phyloP scores from a whole-genome alignment of 2,113 vertebrate species.

The Cichladusa arquata region DNA sequence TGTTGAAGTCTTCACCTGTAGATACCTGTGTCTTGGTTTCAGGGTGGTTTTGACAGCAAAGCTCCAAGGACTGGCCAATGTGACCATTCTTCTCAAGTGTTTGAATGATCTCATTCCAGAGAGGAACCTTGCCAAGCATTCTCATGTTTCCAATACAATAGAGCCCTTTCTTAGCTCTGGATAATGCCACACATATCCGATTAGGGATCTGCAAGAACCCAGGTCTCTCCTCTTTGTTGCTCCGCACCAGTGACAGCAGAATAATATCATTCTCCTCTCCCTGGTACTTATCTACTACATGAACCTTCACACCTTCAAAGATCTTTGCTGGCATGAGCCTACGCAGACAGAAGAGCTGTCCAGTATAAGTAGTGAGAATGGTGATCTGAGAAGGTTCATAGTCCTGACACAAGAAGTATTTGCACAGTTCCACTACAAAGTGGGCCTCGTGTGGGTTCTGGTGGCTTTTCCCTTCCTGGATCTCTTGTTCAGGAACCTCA shows the following conservation, averaged over 20 bases:
- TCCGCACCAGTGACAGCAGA: constrained; percentile 90
- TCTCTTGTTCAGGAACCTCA: constrained; percentile 78
- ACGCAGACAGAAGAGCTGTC: constrained; percentile 87
- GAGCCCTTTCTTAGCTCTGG: constrained; percentile 91
- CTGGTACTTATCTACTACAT: constrained; percentile 96
- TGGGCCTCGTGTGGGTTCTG: constrained; percentile 87
- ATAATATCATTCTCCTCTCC: constrained; percentile 96
- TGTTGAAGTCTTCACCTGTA: constrained; percentile 77
- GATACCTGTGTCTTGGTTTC: constrained; percentile 74
- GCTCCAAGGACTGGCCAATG: constrained; percentile 74
- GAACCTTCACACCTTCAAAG: constrained; percentile 87
- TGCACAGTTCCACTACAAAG: constrained; percentile 89
- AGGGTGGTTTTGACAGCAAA: constrained; percentile 93
- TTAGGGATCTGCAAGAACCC: constrained; percentile 92
- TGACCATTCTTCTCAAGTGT: constrained; percentile 77
- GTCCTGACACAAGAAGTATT: constrained; percentile 84
- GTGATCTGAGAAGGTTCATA: constrained; percentile 84
- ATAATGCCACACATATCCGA: constrained; percentile 91
- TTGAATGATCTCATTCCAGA: constrained; percentile 88
- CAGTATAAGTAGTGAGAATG: constrained; percentile 92
- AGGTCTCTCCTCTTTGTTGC: constrained; percentile 80
- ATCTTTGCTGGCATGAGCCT: constrained; percentile 80
- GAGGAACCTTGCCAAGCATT: constrained; percentile 82
- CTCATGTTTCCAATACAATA: constrained; percentile 87
- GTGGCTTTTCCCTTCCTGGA: constrained; percentile 88